Percentiles rank a stretch among this genome's conserved stretches.
phyloP scores from a whole-genome alignment of 2,797 vertebrate genomes.

The Gobio occitaniae region DNA sequence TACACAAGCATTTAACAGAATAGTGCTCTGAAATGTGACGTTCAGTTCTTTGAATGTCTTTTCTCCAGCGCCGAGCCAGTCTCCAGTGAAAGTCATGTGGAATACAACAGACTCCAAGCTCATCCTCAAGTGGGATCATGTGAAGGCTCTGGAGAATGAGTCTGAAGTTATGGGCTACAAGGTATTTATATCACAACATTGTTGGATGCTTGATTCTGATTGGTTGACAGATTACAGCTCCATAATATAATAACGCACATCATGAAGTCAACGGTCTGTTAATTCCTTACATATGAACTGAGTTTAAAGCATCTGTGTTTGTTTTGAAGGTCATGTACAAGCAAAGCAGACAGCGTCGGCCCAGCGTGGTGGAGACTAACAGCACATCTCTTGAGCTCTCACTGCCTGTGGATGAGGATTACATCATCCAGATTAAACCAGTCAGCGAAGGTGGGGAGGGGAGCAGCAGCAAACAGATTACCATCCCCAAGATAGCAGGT shows the following conservation, averaged over 20 bases:
- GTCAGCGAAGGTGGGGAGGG: conserved; percentile 95
- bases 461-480: conserved; percentile 91
- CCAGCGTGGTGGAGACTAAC: conserved; percentile 92
- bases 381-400: conserved; percentile 93
- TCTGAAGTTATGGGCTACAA: conserved; percentile 98
- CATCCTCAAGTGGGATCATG: conserved; percentile 95
- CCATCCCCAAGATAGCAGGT: conserved; percentile 89
- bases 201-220: neutral
- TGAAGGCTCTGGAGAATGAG: conserved; percentile 94
- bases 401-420: conserved; percentile 91
- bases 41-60: neutral
- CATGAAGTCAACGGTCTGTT: neutral
- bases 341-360: conserved; percentile 88
- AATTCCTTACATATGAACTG: neutral
- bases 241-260: neutral
- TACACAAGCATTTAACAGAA: neutral
- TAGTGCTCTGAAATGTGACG: neutral
- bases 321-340: conserved; percentile 89
- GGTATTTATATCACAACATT: conserved; percentile 69
- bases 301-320: conserved; percentile 9
- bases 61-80: conserved; percentile 89
- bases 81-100: conserved; percentile 94
- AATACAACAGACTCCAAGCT: conserved; percentile 96
- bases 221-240: neutral
- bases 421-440: conserved; percentile 92